These are phyloP conservation scores for Drosophila arizonae DNA, from an alignment of 1,140 invertebrate genomes.

Conservation along the genomic window DNA sequence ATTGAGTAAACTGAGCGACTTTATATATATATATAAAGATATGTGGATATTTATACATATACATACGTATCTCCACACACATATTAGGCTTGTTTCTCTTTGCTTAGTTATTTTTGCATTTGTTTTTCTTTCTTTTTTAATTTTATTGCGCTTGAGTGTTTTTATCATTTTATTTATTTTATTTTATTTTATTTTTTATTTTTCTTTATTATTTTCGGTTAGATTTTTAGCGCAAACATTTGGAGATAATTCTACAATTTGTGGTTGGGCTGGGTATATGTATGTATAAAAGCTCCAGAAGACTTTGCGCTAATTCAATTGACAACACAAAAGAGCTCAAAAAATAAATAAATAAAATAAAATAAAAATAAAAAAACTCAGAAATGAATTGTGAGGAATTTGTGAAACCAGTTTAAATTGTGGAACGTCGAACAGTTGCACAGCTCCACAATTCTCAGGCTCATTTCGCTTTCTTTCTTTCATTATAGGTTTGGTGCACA, in stretches of 20 bases:
- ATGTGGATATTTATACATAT: not conserved
- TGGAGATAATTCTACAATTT: constrained; percentile 52
- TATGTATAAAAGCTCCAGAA: constrained; percentile 22
- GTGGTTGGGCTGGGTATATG: constrained; percentile 15
- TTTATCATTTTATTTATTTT: constrained; percentile 50
- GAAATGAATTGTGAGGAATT: constrained; percentile 49
- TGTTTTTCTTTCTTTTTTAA: constrained; percentile 26
- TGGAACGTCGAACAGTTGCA: not conserved
- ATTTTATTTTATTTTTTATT: constrained; percentile 44
- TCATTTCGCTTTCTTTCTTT: constrained; percentile 20
- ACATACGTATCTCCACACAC: not conserved
- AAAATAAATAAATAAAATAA: not conserved
- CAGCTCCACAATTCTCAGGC: constrained; percentile 16
- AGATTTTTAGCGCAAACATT: constrained; percentile 70
- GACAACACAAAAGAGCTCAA: constrained; percentile 57
- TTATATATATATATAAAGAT: constrained; percentile 29
- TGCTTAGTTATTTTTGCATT: constrained; percentile 52
- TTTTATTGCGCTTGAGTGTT: constrained; percentile 61
- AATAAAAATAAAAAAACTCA: constrained; percentile 16
- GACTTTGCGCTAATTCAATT: constrained; percentile 71
- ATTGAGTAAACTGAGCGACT: constrained; percentile 71
- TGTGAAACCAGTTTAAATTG: constrained; percentile 35
- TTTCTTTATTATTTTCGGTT: constrained; percentile 24
- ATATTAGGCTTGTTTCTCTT: constrained; percentile 58
- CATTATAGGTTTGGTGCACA: constrained; percentile 10